Percentiles rank a stretch among this genome's conserved stretches.
Evolutionary conservation across 2,797 vertebrate species (phyloP).

Genomic region (Sciurus vulgaris): DNA sequence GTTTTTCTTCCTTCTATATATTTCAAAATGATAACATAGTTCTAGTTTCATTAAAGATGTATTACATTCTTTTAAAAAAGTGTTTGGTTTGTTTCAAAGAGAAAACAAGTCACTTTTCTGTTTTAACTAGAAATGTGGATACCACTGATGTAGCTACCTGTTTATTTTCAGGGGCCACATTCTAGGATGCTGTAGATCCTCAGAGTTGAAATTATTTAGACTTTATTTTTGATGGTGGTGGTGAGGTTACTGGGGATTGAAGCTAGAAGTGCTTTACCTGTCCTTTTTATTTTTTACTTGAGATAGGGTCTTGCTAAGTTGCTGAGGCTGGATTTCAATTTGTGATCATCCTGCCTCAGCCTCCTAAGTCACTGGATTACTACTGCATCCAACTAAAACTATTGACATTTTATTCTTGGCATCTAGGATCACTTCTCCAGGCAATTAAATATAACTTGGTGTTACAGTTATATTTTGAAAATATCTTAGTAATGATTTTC

Average conservation of each 20-base stretch:
- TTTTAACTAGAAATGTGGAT: background rate
- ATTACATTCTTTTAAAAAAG: background rate
- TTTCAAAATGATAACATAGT: background rate
- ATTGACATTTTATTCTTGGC: background rate
- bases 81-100: slow-evolving; percentile 23
- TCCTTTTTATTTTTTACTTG: too few species aligned
- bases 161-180: background rate
- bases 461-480: background rate
- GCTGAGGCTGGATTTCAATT: too few species aligned
- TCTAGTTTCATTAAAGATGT: slow-evolving; percentile 27
- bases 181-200: background rate
- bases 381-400: too few species aligned
- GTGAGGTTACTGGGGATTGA: too few species aligned
- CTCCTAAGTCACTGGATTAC: too few species aligned
- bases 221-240: background rate
- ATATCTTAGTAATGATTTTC: background rate
- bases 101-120: background rate
- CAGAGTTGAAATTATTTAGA: background rate
- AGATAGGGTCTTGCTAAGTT: too few species aligned
- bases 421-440: background rate
- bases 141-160: background rate
- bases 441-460: slow-evolving; percentile 2
- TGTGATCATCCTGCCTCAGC: too few species aligned
- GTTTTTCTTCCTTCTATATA: background rate
- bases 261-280: too few species aligned